These are phyloP conservation scores for Amazona guildingii DNA, from an alignment of 2,113 vertebrate genomes.

Conservation along the genomic window DNA sequence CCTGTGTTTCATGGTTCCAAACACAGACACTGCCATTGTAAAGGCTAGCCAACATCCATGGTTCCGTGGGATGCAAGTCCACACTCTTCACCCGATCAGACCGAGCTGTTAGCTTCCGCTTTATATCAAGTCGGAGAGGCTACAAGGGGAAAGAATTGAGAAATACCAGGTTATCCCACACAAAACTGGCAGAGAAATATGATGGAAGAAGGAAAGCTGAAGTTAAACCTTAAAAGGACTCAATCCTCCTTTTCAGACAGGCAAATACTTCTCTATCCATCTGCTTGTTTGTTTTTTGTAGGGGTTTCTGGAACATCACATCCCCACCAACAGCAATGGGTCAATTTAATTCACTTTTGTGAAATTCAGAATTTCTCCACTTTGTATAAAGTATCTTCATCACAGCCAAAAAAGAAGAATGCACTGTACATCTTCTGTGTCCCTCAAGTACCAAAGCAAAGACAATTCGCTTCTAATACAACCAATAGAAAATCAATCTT, in stretches of 20 bases:
- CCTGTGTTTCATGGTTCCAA: constrained; percentile 97
- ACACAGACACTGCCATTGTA: constrained; percentile 95
- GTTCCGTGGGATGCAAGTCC: constrained; percentile 92
- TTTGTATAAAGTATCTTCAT: neutral
- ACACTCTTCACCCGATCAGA: constrained; percentile 96
- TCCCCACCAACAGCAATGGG: neutral
- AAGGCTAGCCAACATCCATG: constrained; percentile 97
- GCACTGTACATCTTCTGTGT: neutral
- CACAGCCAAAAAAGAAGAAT: neutral
- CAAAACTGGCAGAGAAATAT: neutral
- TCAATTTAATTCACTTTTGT: neutral
- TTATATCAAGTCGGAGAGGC: constrained; percentile 96
- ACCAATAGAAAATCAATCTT: accelerated
- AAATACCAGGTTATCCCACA: neutral
- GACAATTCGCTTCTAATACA: neutral
- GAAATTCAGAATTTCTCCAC: neutral
- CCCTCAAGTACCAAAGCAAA: neutral
- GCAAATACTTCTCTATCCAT: neutral
- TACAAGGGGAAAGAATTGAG: constrained; percentile 25
- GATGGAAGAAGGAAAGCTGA: neutral
- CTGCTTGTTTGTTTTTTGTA: neutral
- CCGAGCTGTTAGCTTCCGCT: constrained; percentile 91
- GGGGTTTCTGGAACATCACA: neutral
- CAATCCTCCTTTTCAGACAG: neutral
- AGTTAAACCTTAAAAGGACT: neutral